phyloP scores from a whole-genome alignment of 2,797 vertebrate genomes.

The Babyrousa celebensis region DNA sequence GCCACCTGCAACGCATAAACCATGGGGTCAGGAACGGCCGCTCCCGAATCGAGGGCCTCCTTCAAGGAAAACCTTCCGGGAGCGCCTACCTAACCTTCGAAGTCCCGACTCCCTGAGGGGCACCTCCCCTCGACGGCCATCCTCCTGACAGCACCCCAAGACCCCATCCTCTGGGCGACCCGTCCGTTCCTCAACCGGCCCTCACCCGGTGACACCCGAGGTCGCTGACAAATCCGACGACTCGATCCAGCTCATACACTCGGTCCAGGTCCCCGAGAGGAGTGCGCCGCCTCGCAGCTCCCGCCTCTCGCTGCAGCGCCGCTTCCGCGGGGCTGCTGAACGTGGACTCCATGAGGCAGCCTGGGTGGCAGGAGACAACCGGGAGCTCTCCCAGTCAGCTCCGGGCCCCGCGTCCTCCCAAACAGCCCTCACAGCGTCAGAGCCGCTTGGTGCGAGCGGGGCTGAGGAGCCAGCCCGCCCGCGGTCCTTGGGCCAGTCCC shows the following conservation, averaged over 20 bases:
- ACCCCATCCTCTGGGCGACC: accelerated
- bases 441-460: not conserved
- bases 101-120: not conserved
- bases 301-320: slow-evolving; percentile 90
- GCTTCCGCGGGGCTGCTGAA: slow-evolving; percentile 94
- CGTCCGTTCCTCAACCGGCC: not conserved
- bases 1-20: slow-evolving; percentile 93
- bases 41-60: not conserved
- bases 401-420: not conserved
- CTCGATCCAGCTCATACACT: slow-evolving; percentile 93
- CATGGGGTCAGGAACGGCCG: slow-evolving; percentile 25
- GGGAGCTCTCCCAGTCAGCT: not conserved
- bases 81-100: not conserved
- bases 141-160: accelerated
- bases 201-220: slow-evolving; percentile 79
- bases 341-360: slow-evolving; percentile 90
- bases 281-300: slow-evolving; percentile 63
- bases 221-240: slow-evolving; percentile 88
- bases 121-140: not conserved
- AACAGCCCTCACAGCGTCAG: not conserved
- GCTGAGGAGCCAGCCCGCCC: accelerated
- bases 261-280: slow-evolving; percentile 87
- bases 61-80: not conserved
- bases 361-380: not conserved
- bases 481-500: accelerated